phyloP scores from a whole-genome alignment of 2,113 vertebrate genomes.

The Caracal caracal region DNA sequence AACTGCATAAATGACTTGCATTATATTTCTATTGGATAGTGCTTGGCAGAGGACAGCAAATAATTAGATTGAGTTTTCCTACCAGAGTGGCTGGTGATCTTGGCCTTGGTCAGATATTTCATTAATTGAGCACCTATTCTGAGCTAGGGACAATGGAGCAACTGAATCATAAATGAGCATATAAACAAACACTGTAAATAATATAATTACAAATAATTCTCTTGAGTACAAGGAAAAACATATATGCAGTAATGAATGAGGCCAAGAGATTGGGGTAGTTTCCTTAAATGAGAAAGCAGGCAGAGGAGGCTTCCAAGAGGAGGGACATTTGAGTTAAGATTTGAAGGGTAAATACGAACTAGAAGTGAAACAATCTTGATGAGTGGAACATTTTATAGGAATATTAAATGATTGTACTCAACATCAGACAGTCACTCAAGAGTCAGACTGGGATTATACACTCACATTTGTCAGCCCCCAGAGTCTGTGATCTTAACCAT shows the following conservation, averaged over 20 bases:
- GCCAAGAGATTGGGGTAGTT: not conserved
- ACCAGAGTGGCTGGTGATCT: not conserved
- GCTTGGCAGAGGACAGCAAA: not conserved
- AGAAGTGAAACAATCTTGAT: not conserved
- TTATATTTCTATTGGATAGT: not conserved
- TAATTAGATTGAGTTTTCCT: not conserved
- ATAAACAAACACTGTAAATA: slow-evolving; percentile 29
- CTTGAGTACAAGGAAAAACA: not conserved
- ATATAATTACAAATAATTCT: slow-evolving; percentile 38
- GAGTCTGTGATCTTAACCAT: not conserved
- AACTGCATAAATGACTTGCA: not conserved
- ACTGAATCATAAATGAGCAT: not conserved
- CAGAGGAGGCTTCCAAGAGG: not conserved
- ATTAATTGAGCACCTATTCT: slow-evolving; percentile 29
- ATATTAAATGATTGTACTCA: not conserved
- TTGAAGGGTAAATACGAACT: not conserved
- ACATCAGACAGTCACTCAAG: not conserved
- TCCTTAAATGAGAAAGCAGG: not conserved
- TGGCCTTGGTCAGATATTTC: not conserved
- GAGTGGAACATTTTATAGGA: not conserved
- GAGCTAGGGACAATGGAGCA: not conserved
- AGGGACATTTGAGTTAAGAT: not conserved
- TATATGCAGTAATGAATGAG: not conserved
- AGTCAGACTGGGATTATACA: not conserved
- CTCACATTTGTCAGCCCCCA: not conserved